Conservation (phyloP, 2,888 invertebrate genomes). For the Rhamnusium bicolor region DNA sequence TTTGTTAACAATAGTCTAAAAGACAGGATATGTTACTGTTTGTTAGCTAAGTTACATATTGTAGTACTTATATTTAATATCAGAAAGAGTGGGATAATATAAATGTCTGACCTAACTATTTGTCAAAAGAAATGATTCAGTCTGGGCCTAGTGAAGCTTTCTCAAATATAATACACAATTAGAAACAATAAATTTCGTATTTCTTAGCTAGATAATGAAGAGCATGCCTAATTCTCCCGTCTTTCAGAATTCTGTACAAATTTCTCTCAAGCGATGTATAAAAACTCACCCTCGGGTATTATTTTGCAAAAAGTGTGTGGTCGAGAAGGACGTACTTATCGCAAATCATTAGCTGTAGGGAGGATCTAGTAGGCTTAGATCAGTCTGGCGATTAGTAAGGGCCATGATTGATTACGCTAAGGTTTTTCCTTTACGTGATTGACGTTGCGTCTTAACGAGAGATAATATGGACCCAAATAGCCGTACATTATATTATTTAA, state of each 20-base stretch:
- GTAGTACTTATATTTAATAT: too few relatives aligned
- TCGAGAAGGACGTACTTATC: conserved; percentile 56
- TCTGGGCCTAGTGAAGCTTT: too few relatives aligned
- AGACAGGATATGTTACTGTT: too few relatives aligned
- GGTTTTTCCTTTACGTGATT: conserved; percentile 31
- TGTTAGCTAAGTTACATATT: too few relatives aligned
- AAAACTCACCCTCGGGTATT: conserved; percentile 30
- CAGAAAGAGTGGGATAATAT: too few relatives aligned
- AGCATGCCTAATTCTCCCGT: conserved; percentile 14
- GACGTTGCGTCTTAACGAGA: conserved; percentile 24
- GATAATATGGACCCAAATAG: conserved; percentile 26
- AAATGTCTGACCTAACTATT: too few relatives aligned
- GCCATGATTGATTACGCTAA: conserved; percentile 54
- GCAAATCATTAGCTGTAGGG: conserved; percentile 58
- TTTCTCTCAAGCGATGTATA: neutral
- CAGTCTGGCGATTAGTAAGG: conserved; percentile 53
- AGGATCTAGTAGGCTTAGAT: conserved; percentile 56
- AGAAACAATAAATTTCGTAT: neutral
- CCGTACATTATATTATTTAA: conserved; percentile 7
- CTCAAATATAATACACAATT: too few relatives aligned
- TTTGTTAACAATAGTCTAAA: too few relatives aligned
- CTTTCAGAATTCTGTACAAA: conserved; percentile 23
- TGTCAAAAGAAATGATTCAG: too few relatives aligned
- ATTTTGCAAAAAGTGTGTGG: conserved; percentile 44
- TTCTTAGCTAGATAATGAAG: conserved; percentile 3